Evolutionary conservation across 2,113 vertebrate genomes (phyloP).

Genomic region (Dromaius novaehollandiae): DNA sequence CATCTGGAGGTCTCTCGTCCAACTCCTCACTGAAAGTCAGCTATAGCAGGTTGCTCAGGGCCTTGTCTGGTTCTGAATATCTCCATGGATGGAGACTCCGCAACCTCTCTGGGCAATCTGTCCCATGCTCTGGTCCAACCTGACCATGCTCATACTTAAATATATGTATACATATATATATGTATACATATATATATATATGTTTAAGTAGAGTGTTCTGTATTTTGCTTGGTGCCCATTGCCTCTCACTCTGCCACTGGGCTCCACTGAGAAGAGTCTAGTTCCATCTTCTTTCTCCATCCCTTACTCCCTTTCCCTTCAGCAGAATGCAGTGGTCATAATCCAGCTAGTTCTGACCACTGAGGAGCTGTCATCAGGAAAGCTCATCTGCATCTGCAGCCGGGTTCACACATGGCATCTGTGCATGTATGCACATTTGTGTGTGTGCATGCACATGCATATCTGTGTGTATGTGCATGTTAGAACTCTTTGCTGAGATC

Average conservation of each 20-base stretch:
- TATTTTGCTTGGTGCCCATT: neutral
- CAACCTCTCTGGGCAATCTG: neutral
- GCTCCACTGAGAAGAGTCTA: neutral
- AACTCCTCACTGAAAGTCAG: too few relatives aligned
- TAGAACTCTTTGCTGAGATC: neutral
- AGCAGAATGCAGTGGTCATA: neutral
- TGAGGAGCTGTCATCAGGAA: neutral
- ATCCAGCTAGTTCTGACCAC: neutral
- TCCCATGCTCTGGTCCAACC: neutral
- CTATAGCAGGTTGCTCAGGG: too few relatives aligned
- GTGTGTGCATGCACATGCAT: neutral
- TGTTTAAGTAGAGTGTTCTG: neutral
- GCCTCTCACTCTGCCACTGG: neutral
- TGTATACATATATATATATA: too few relatives aligned
- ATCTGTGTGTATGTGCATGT: neutral
- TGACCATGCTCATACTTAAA: too few relatives aligned
- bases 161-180: too few relatives aligned
- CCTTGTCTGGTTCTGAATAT: too few relatives aligned
- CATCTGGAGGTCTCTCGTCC: too few relatives aligned
- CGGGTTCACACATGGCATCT: neutral
- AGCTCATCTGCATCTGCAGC: neutral
- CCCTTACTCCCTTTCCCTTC: neutral
- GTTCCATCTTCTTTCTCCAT: neutral
- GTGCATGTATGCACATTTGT: neutral
- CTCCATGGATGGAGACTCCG: too few relatives aligned